phyloP scores from a whole-genome alignment of 2,888 invertebrate species.

The Sylvicola cinctus region DNA sequence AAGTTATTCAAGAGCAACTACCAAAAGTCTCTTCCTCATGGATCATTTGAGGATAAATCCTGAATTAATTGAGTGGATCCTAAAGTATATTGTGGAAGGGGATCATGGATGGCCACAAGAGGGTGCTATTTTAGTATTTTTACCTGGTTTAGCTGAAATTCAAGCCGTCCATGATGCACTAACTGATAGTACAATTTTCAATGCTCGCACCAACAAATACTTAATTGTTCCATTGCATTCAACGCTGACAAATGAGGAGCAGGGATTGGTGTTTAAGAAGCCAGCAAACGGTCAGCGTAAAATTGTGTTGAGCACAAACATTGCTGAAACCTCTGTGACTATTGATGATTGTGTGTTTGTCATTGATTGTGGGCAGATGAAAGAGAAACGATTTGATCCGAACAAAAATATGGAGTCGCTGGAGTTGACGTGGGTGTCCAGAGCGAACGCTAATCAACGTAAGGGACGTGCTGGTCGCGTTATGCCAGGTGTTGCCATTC shows the following conservation, averaged over 20 bases:
- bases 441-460: constrained; percentile 76
- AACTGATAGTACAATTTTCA: constrained; percentile 39
- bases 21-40: constrained; percentile 56
- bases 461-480: constrained; percentile 83
- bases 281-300: constrained; percentile 53
- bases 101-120: constrained; percentile 30
- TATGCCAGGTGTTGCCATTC: constrained; percentile 63
- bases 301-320: constrained; percentile 77
- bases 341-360: constrained; percentile 93
- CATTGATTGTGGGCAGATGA: constrained; percentile 80
- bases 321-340: constrained; percentile 89
- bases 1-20: constrained; percentile 38
- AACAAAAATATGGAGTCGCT: constrained; percentile 75
- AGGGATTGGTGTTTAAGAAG: constrained; percentile 48
- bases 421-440: constrained; percentile 75
- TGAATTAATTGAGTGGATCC: constrained; percentile 49
- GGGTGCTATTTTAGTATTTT: constrained; percentile 60
- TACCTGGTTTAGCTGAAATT: constrained; percentile 65
- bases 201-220: constrained; percentile 37
- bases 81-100: constrained; percentile 48
- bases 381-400: constrained; percentile 48
- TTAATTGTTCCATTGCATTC: constrained; percentile 70
- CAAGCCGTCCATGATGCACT: constrained; percentile 47
- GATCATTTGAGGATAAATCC: constrained; percentile 58
- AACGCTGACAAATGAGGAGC: constrained; percentile 65